phyloP scores from a whole-genome alignment of 2,888 invertebrate genomes.

The Trilocha varians region DNA sequence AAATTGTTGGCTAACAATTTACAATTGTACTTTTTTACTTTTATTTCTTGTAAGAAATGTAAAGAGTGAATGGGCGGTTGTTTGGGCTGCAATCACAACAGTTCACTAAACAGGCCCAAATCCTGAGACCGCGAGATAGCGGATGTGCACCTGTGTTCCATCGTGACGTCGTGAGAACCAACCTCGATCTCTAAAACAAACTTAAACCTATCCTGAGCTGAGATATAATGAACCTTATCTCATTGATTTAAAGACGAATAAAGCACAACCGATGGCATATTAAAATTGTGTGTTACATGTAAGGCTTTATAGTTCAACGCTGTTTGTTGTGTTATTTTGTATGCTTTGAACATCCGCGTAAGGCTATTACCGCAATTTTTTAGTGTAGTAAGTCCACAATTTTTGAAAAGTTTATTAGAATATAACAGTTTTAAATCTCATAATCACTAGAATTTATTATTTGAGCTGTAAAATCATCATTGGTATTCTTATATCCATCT shows the following conservation, averaged over 20 bases:
- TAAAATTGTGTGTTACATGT: slow-evolving; percentile 23
- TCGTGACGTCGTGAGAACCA: slow-evolving; percentile 50
- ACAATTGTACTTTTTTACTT: neutral
- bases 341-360: slow-evolving; percentile 61
- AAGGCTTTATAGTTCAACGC: slow-evolving; percentile 43
- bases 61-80: slow-evolving; percentile 20
- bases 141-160: slow-evolving; percentile 66
- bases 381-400: slow-evolving; percentile 29
- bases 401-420: no score
- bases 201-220: slow-evolving; percentile 16
- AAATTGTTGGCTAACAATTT: no score
- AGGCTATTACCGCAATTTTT: slow-evolving; percentile 59
- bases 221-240: slow-evolving; percentile 16
- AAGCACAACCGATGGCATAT: slow-evolving; percentile 7
- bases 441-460: no score
- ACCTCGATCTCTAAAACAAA: slow-evolving; percentile 38
- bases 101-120: slow-evolving; percentile 46
- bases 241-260: slow-evolving; percentile 8
- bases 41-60: neutral
- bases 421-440: no score
- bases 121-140: slow-evolving; percentile 47
- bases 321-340: slow-evolving; percentile 66
- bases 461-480: no score
- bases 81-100: slow-evolving; percentile 44
- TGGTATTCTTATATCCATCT: no score